Base-by-base conservation (phyloP, 2,113 vertebrate genomes). In the Sisor rabdophorus region DNA sequence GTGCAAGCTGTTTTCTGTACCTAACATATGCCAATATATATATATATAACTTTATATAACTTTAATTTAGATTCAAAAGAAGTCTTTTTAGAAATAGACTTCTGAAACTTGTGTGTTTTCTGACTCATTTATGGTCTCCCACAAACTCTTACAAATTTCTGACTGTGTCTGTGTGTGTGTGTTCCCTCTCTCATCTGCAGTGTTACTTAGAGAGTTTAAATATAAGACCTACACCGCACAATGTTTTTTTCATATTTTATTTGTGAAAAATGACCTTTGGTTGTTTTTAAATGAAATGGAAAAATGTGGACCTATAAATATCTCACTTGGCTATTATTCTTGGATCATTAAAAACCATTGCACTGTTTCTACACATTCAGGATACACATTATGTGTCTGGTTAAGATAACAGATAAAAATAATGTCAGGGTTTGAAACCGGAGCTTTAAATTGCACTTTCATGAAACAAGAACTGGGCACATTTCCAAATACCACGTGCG, bases 401-500 rank as follows among this genome's bases (percentile, higher is more conserved):
- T 67, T 30, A 13, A 36, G 30, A 71, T n/a, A 24, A 71, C 15
- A 36, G 48, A 17, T 48, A 67, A 67, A 48, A 52, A 24, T 17
- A 54, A 53, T 48, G 24, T 10, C 60, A 26, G 12, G 22, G 47
- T 3, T 44, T 52, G 60, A 78, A 76, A 67, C 69, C 26, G 15
- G 44, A 61, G 58, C 40, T 47, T 26, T 44, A 73, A 86, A 82
- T 82, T 63, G 73, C 15, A 0, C 50, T 69, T 36, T 58, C 28
- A 52, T 70, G 65, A 68, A 77, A 64, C n/a, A n/a, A 50, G 71
- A 72, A 69, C 73, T 54, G 58, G 85, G 83, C 83, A 79, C 32
- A 20, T 71, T 17, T 83, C 73, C 82, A 83, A 77, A 78, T 71
- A 73, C 79, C 80, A 73, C 82, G 82, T 53, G 67, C n/a, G 80